phyloP scores from a whole-genome alignment of 1,140 invertebrate species.

The Cryptotermes secundus region DNA sequence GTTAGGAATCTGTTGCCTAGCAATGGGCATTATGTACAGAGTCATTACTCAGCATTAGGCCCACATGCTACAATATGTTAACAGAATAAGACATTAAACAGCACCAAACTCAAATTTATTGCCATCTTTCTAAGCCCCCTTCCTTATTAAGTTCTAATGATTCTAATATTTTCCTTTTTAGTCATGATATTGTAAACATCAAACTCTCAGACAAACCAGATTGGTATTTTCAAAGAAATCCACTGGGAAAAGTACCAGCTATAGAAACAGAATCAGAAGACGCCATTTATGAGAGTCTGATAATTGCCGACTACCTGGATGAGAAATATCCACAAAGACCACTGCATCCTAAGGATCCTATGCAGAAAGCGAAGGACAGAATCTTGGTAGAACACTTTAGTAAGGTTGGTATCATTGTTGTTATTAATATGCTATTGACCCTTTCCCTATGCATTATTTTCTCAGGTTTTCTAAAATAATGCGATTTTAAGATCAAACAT shows the following conservation, averaged over 20 bases:
- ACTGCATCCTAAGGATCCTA: constrained; percentile 69
- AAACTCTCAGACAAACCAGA: constrained; percentile 82
- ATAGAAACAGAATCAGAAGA: constrained; percentile 66
- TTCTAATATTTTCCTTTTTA: constrained; percentile 44
- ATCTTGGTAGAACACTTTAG: constrained; percentile 71
- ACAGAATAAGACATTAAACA: too few relatives aligned
- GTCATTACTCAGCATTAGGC: too few relatives aligned
- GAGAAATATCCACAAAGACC: constrained; percentile 69
- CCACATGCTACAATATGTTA: too few relatives aligned
- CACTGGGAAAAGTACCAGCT: constrained; percentile 77
- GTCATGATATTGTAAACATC: constrained; percentile 82
- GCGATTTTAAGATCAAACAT: too few relatives aligned
- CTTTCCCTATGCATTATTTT: too few relatives aligned
- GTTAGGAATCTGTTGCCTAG: too few relatives aligned
- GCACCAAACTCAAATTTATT: too few relatives aligned
- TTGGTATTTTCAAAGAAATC: constrained; percentile 73
- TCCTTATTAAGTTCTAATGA: neutral
- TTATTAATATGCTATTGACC: too few relatives aligned
- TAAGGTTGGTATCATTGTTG: constrained; percentile 43
- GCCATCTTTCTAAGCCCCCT: too few relatives aligned
- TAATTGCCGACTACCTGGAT: constrained; percentile 83
- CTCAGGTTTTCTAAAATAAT: too few relatives aligned
- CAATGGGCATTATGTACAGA: too few relatives aligned
- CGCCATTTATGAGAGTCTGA: constrained; percentile 73
- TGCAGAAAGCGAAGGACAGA: constrained; percentile 75